Evolutionary conservation across 2,797 vertebrate species (phyloP).

Genomic region (Dromococcyx pavoninus): DNA sequence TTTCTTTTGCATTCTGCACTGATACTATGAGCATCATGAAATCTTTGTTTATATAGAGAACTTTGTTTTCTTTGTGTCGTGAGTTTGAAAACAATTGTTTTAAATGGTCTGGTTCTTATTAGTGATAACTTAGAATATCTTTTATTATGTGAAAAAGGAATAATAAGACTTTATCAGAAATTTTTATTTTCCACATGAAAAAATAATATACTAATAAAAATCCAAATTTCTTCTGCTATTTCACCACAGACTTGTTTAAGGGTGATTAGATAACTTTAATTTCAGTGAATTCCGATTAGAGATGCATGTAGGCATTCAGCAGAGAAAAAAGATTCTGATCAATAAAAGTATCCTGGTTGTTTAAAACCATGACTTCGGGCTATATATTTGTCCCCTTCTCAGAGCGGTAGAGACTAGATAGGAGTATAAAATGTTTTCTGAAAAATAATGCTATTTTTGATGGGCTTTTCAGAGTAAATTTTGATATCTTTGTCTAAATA

Average conservation of each 20-base stretch:
- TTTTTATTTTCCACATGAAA: not conserved
- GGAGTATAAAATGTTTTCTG: not conserved
- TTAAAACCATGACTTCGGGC: not conserved
- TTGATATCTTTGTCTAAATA: not conserved
- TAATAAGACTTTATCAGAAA: not conserved
- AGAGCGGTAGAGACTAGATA: not conserved
- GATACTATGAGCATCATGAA: not conserved
- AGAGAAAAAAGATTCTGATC: not conserved
- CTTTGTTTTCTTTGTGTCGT: not conserved
- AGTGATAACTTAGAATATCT: not conserved
- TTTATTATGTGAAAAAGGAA: conserved; percentile 3
- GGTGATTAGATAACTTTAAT: conserved; percentile 14
- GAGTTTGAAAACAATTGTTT: not conserved
- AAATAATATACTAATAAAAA: not conserved
- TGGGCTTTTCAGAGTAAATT: not conserved
- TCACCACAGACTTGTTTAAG: not conserved
- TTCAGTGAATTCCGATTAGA: conserved; percentile 31
- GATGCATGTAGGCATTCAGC: not conserved
- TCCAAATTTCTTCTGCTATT: not conserved
- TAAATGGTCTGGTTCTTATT: not conserved
- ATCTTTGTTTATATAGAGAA: not conserved
- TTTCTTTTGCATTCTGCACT: not conserved
- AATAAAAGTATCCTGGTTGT: not conserved
- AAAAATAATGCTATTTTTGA: not conserved
- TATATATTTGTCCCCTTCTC: not conserved